Base-by-base conservation (phyloP, 2,113 vertebrate species). In the Chamaea fasciata region DNA sequence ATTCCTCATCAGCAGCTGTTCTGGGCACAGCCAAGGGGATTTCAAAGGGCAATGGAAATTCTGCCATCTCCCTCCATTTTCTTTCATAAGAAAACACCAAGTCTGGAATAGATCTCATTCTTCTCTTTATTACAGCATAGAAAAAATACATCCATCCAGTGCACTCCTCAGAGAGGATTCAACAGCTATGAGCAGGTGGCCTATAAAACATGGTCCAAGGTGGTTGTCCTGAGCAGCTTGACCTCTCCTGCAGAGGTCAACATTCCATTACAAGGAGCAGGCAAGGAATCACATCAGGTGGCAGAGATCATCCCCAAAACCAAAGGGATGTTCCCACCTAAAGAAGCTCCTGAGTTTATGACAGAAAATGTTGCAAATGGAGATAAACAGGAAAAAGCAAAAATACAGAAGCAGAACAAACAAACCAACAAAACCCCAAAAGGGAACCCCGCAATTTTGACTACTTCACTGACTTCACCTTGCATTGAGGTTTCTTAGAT, bases 121-220 rank as follows among this genome's bases (percentile, higher is more conserved):
- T 77, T 77, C 59, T 86, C 41, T 96, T 95, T 91, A 93, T 93
- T 96, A 69, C 52, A 90, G 37, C 23, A 42, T 3, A 74, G 37
- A 44, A 78, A 73, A 89, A 85, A 59, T 39, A 41, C 20, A 14
- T 83, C 85, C 10, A 30, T 83, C 42, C 8, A 87, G 39, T 47
- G 31, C 27, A 11, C 33, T 79, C 44, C 78, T 91, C 65, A 47
- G 68, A 91, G 60, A 74, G 77, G 53, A 59, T 35, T 75, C 84
- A 59, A 33, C 42, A 89, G 7, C 56, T 50, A 0, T 22, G 33
- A 64, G 39, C 1, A 11, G 30, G 27, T 23, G 62, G 83, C 56
- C 74, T 20, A 3, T 35, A 50, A 84, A 84, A 52, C 1, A 1
- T 3, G 28, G 73, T 42, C 73, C 74, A 30, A 23, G 64, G 60